Evolutionary conservation across 1,140 invertebrate genomes (phyloP), one percentile per base, ranked within the genome.

Genomic region (Ctenoplectra terminalis): DNA sequence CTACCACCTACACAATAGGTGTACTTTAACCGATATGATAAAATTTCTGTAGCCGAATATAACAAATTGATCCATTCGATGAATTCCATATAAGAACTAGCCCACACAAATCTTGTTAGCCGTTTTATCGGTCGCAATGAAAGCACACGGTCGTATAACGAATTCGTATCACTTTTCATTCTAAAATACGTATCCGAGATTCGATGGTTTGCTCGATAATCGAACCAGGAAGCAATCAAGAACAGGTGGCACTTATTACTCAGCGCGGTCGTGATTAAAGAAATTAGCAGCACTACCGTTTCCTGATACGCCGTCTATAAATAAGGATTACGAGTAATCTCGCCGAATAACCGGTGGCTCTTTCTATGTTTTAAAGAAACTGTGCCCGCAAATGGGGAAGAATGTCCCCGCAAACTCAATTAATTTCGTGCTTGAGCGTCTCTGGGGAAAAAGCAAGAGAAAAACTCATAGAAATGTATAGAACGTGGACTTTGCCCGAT

Each of bases 251-350:
- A 54, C 31, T 40, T 50, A 31, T 43, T 80, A 73, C 31, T 50
- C 77, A 20, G 1, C 11, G 7, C 17, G 70, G 31, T 72, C 58
- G 48, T 75, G 72, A 80, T 83, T 87, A 83, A 82, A 83, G 75
- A 87, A 87, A 86, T 87, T 83, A 86, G 70, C 63, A 48, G 11
- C 31, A 31, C 82, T 46, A 20, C 46, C 29, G 54, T 48, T 54
- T 7, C 17, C 23, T 15, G 69, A 72, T 86, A 66, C 58, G 71
- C 60, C 40, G n/a, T 11, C 81, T 61, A 80, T 86, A 87, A 87
- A 86, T 86, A 87, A 87, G 78, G 84, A 87, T 86, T 83, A 86
- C 50, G 29, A 20, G 71, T 86, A 86, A 87, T 86, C 84, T 71
- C 66, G 54, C 58, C 34, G 46, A 81, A 67, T 80, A 80, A 83